Base-by-base conservation (phyloP, 1,140 invertebrate genomes). In the Drosophila repleta region DNA sequence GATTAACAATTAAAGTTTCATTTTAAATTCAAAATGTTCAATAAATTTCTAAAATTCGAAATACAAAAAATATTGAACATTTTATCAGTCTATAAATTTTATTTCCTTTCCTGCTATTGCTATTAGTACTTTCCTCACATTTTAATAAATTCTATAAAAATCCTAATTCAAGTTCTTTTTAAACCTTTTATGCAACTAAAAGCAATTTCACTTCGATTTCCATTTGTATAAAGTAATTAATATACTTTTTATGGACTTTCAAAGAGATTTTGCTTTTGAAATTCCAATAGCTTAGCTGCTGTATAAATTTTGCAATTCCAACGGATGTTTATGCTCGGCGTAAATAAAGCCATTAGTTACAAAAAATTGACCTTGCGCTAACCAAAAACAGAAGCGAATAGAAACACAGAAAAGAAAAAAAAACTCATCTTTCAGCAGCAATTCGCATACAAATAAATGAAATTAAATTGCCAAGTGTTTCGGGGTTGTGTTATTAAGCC, bases 381-480 rank as follows among this genome's bases (percentile, higher is more conserved):
- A 15, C 63, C 46, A 67, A 60, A 60, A 41, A 10, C n/a, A 56
- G 49, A 52, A 32, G 15, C 26, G 11, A 21, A 51, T 57, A 63
- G 41, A 49, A 46, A 18, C 17, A 13, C 17, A 49, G 8, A 29
- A 29, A 29, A 29, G 26, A 29, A 49, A 51, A 6, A 32, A 32
- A 21, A 32, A 13, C 1, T 15, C 15, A 35, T 58, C 43, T 63
- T 13, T 69, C 37, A 46, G 43, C 18, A 20, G 17, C 37, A 56
- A 58, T 60, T 39, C 18, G 21, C 35, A 66, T 56, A 43, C 43
- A 62, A 66, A 76, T 57, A 74, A 69, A 74, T 56, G 49, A 69
- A 76, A 65, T 37, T 29, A 64, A 76, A 56, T 76, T 61, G 65
- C 46, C 48, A 56, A 76, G 58, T 73, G 62, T 39, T 49, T 35